Evolutionary conservation across 2,113 vertebrate species (phyloP).

Genomic region (Helogale parvula): DNA sequence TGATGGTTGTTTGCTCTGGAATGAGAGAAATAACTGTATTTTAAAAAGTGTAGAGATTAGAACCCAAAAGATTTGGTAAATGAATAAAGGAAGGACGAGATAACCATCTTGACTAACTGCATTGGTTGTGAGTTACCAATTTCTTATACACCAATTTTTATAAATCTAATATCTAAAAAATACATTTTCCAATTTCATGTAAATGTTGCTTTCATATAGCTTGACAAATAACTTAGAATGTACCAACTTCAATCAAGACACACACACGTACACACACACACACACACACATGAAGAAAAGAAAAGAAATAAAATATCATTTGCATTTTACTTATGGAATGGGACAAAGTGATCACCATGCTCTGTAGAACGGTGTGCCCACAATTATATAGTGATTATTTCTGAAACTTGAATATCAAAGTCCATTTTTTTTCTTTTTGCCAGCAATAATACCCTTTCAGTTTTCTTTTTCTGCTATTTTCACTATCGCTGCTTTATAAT

Average conservation of each 20-base stretch:
- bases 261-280: not conserved
- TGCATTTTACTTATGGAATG: not conserved
- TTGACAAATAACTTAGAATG: not conserved
- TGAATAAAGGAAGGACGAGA: not conserved
- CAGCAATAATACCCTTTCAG: not conserved
- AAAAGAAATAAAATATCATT: not conserved
- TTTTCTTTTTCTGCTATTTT: not conserved
- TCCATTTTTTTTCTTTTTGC: slow-evolving; percentile 49
- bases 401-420: slow-evolving; percentile 32
- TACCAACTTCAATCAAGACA: not conserved
- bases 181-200: not conserved
- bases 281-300: not conserved
- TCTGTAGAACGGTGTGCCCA: not conserved
- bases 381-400: not conserved
- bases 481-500: slow-evolving; percentile 5
- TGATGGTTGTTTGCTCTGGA: not conserved
- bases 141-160: not conserved
- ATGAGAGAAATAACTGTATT: not conserved
- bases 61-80: not conserved
- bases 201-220: not conserved
- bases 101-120: not conserved
- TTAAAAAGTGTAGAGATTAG: not conserved
- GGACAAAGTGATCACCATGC: not conserved
- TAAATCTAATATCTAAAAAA: not conserved
- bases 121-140: not conserved